These are phyloP conservation scores for Dryobota labecula DNA, from an alignment of 2,888 invertebrate species.

Conservation along the genomic window DNA sequence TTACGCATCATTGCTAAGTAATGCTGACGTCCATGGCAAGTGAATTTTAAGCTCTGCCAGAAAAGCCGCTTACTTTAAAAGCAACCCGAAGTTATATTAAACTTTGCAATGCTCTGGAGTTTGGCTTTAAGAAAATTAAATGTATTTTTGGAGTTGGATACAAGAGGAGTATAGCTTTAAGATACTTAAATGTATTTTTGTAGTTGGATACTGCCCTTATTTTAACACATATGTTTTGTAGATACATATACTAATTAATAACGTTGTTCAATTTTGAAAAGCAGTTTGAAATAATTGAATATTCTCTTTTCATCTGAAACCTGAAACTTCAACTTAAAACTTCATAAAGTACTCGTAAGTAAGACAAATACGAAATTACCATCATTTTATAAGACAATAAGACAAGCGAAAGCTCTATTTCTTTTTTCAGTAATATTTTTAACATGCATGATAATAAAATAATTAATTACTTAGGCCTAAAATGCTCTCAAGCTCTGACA, in stretches of 20 bases:
- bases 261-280: neutral
- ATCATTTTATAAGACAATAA: neutral
- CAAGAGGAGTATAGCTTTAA: constrained; percentile 9
- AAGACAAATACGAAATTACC: neutral
- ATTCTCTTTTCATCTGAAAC: neutral
- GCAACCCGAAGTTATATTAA: constrained; percentile 64
- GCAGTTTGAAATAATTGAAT: neutral
- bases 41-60: constrained; percentile 64
- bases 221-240: neutral
- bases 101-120: constrained; percentile 45
- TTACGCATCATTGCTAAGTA: constrained; percentile 63
- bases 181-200: constrained; percentile 35
- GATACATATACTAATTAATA: neutral
- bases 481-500: neutral
- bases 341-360: neutral
- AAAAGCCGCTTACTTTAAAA: constrained; percentile 86
- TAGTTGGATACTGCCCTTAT: neutral
- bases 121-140: constrained; percentile 20
- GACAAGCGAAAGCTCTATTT: neutral
- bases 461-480: neutral
- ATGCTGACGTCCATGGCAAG: constrained; percentile 54
- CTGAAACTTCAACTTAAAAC: neutral
- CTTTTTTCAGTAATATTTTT: neutral
- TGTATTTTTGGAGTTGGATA: constrained; percentile 25
- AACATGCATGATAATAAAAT: neutral